Conservation (phyloP, 2,888 invertebrate genomes). For the Spilarctia lutea region DNA sequence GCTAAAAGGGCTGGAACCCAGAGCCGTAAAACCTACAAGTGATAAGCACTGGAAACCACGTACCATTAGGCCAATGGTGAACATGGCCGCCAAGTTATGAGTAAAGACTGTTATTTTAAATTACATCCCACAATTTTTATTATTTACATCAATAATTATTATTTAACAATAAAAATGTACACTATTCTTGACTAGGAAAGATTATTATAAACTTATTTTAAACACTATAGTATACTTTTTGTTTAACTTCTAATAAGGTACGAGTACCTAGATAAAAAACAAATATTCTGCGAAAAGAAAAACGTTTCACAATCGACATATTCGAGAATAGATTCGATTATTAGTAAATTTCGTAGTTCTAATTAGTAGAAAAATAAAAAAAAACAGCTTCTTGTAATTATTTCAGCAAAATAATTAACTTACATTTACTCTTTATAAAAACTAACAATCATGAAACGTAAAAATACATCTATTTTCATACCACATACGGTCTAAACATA, state of each 20-base stretch:
- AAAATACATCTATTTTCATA: conserved; percentile 75
- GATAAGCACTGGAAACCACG: not conserved
- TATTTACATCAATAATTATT: conserved; percentile 29
- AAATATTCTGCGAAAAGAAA: not conserved
- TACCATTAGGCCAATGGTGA: not conserved
- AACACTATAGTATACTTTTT: conserved; percentile 42
- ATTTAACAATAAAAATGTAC: conserved; percentile 51
- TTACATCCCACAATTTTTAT: conserved; percentile 23
- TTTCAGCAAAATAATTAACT: conserved; percentile 4
- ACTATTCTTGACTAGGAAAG: conserved; percentile 48
- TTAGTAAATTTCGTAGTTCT: not conserved
- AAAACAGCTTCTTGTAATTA: not conserved
- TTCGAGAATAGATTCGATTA: not conserved
- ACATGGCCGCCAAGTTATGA: not conserved
- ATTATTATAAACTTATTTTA: conserved; percentile 36
- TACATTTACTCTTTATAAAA: conserved; percentile 22
- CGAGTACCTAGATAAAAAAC: conserved; percentile 12
- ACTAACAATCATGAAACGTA: conserved; percentile 60
- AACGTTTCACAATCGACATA: not conserved
- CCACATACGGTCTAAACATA: conserved; percentile 85
- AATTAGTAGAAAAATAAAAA: conserved; percentile 10
- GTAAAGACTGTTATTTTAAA: conserved; percentile 5
- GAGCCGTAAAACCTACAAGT: not conserved
- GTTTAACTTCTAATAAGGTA: conserved; percentile 12
- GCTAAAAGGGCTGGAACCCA: not conserved